Conservation (phyloP, 1,140 invertebrate genomes). For the Procambarus clarkii region DNA sequence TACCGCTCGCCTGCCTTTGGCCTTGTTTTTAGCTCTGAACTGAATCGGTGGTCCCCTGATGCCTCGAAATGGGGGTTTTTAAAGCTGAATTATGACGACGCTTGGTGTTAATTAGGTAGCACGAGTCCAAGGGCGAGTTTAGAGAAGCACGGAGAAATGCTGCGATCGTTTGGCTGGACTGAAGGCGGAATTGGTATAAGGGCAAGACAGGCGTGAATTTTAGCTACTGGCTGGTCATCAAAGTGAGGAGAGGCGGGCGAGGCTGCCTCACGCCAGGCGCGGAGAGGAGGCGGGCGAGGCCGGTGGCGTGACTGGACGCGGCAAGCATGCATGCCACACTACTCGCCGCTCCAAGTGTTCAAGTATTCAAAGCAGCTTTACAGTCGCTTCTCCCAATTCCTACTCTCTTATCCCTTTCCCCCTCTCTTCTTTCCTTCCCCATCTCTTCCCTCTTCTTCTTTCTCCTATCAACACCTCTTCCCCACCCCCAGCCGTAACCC, state of each 20-base stretch:
- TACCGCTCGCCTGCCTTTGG: constrained; percentile 17
- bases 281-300: not conserved
- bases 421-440: not conserved
- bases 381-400: not conserved
- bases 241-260: not conserved
- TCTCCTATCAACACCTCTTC: not conserved
- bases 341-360: constrained; percentile 21
- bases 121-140: not conserved
- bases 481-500: constrained; percentile 1
- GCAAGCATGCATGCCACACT: not conserved
- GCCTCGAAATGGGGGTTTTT: constrained; percentile 8
- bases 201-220: not conserved
- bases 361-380: constrained; percentile 31
- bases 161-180: not conserved
- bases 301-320: not conserved
- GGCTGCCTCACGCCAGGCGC: not conserved
- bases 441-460: no score
- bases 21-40: constrained; percentile 16
- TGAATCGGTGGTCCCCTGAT: constrained; percentile 4
- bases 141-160: not conserved
- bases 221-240: not conserved
- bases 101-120: constrained; percentile 22
- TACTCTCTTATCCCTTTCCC: no score
- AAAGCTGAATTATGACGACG: constrained; percentile 7
- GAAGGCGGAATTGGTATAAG: not conserved